A percentile compares a stretch with the other conserved stretches of the same genome.
Conservation (phyloP, 2,888 invertebrate species). For the Meteorus colon region DNA sequence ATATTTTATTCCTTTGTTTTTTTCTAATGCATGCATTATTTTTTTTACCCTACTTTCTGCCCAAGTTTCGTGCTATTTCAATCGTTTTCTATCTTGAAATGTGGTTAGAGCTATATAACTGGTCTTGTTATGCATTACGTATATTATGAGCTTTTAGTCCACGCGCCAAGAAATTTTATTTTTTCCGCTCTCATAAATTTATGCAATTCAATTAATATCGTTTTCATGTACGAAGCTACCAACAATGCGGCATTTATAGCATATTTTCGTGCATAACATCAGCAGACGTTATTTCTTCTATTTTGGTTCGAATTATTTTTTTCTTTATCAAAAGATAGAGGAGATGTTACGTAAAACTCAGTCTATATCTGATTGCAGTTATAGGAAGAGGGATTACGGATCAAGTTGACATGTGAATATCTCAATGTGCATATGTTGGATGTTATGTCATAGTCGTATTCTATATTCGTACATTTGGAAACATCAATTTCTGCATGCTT, state of each 20-base stretch:
- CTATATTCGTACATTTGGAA: not conserved
- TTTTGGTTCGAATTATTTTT: not conserved
- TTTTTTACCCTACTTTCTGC: not conserved
- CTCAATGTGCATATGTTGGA: not conserved
- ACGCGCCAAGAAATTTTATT: not conserved
- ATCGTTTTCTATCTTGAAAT: not conserved
- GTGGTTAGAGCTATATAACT: not conserved
- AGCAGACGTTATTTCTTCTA: not conserved
- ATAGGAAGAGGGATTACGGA: not conserved
- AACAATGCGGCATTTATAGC: not conserved
- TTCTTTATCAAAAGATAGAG: not conserved
- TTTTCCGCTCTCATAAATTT: not conserved
- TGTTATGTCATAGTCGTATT: not conserved
- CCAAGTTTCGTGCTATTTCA: not conserved
- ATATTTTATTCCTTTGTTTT: conserved; percentile 18
- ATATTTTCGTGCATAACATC: not conserved
- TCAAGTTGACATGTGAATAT: not conserved
- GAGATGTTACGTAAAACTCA: not conserved
- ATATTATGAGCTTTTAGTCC: not conserved
- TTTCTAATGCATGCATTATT: not conserved
- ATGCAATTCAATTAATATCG: not conserved
- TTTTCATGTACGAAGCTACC: not conserved
- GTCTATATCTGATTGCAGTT: not conserved
- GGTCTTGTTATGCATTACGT: not conserved
- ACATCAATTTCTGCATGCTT: not conserved